phyloP scores from a whole-genome alignment of 2,113 vertebrate genomes.

The Gnathonemus echidnorhynchus region DNA sequence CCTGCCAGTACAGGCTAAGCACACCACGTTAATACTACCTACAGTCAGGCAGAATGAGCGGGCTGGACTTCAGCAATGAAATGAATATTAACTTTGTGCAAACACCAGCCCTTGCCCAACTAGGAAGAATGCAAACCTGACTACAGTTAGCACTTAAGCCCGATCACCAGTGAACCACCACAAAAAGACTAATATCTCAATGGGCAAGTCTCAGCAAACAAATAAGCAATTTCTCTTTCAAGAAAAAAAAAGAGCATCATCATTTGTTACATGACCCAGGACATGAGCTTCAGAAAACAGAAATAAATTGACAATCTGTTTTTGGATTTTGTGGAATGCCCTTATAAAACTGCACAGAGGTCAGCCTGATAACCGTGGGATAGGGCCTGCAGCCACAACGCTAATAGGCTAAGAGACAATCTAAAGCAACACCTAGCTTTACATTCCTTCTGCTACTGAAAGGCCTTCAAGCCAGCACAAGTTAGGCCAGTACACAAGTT shows the following conservation, averaged over 20 bases:
- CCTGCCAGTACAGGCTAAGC: not conserved
- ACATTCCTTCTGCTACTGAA: conserved; percentile 4
- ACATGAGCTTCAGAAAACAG: not conserved
- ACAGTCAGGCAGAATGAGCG: not conserved
- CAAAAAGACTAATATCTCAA: not conserved
- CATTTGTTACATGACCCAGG: not conserved
- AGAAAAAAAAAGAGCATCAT: not conserved
- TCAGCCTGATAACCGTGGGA: not conserved
- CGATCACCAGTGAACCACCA: not conserved
- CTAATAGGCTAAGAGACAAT: not conserved
- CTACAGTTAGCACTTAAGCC: not conserved
- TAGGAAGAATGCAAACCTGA: not conserved
- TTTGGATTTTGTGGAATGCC: not conserved
- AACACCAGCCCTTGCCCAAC: not conserved
- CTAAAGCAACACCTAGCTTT: not conserved
- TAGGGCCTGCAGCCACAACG: not conserved
- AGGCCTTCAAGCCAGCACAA: conserved; percentile 12
- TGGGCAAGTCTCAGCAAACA: not conserved
- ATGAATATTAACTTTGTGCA: not conserved
- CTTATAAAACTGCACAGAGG: not conserved
- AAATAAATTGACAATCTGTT: not conserved
- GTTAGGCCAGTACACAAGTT: conserved; percentile 11
- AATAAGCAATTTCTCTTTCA: not conserved
- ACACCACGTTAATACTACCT: not conserved
- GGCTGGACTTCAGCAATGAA: not conserved